Evolutionary conservation across 1,140 invertebrate genomes (phyloP).

Genomic region (Trachymyrmex septentrionalis): DNA sequence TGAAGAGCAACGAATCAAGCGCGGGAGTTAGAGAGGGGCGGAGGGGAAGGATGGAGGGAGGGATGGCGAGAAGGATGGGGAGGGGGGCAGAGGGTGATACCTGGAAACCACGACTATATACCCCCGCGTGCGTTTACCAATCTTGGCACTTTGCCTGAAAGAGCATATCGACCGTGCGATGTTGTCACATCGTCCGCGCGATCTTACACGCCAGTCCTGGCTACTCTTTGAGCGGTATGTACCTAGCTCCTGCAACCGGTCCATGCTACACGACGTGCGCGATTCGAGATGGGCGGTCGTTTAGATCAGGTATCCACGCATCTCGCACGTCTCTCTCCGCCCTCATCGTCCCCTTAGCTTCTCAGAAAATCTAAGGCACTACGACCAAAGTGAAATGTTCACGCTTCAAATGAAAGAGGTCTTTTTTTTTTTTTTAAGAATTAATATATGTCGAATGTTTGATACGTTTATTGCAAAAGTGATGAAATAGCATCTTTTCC

Average conservation of each 20-base stretch:
- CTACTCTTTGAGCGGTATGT: slow-evolving; percentile 82
- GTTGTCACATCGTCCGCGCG: slow-evolving; percentile 83
- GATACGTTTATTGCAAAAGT: slow-evolving; percentile 1
- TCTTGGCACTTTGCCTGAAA: slow-evolving; percentile 87
- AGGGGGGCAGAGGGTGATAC: slow-evolving; percentile 47
- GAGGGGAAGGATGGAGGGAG: slow-evolving; percentile 68
- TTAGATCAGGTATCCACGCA: slow-evolving; percentile 63
- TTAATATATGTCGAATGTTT: background rate
- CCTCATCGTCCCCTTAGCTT: background rate
- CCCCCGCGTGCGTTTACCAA: slow-evolving; percentile 83
- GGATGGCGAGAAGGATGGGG: slow-evolving; percentile 66
- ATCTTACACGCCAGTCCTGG: slow-evolving; percentile 78
- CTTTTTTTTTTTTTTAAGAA: background rate
- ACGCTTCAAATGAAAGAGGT: background rate
- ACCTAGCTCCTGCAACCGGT: slow-evolving; percentile 72
- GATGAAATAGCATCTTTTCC: background rate
- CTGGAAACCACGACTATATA: slow-evolving; percentile 81
- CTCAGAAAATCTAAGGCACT: background rate
- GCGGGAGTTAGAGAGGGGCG: slow-evolving; percentile 44
- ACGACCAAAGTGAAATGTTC: slow-evolving; percentile 2
- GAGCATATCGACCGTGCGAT: slow-evolving; percentile 86
- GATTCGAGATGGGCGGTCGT: slow-evolving; percentile 59
- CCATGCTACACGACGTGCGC: slow-evolving; percentile 79
- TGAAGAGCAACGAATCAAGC: slow-evolving; percentile 59
- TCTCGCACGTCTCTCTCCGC: background rate